A percentile compares a stretch with the other conserved stretches of the same genome.
Evolutionary conservation across 2,113 vertebrate genomes (phyloP).

Genomic region (Muntiacus reevesi): DNA sequence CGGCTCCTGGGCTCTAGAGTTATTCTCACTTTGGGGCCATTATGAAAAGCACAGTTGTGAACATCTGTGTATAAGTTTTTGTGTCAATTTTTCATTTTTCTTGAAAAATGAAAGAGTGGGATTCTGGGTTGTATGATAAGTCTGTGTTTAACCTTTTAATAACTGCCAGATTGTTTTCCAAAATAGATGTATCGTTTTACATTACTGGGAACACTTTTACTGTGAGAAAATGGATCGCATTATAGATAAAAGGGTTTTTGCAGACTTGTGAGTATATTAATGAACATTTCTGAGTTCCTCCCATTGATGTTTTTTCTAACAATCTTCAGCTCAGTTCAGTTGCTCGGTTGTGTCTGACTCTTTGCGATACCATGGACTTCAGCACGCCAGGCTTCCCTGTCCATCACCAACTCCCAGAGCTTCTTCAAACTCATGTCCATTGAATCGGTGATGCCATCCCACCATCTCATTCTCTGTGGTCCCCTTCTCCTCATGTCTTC

Average conservation of each 20-base stretch:
- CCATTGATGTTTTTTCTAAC: background rate
- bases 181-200: background rate
- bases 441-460: background rate
- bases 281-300: background rate
- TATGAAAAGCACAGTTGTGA: background rate
- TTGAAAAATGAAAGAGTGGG: background rate
- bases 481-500: background rate
- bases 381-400: background rate
- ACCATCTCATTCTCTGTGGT: background rate
- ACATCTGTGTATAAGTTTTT: background rate
- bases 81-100: background rate
- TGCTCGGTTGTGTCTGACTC: fast-evolving
- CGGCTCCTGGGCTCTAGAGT: background rate
- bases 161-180: background rate
- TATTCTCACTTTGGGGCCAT: background rate
- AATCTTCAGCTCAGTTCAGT: background rate
- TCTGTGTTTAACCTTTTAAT: background rate
- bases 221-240: background rate
- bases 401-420: background rate
- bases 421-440: background rate
- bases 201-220: background rate
- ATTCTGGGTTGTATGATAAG: background rate
- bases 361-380: background rate
- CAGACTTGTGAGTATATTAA: background rate
- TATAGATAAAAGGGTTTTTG: background rate